Evolutionary conservation across 2,888 invertebrate species (phyloP).

Genomic region (Trichopria drosophilae): DNA sequence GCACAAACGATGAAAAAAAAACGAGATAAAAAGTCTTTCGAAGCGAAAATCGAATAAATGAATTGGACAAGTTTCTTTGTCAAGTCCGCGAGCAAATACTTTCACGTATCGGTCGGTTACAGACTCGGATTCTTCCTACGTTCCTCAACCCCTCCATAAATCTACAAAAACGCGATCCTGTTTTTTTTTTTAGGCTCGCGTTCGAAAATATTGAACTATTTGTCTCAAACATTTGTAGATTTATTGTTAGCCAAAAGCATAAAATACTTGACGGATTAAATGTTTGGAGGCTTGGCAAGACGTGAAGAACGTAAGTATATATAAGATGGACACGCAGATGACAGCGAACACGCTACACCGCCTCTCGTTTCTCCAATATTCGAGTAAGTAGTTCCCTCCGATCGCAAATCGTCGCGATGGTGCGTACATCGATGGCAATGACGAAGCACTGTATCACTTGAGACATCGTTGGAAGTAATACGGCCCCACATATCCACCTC

Average conservation of each 20-base stretch:
- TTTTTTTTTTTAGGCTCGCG: conserved; percentile 24
- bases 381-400: conserved; percentile 41
- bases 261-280: conserved; percentile 51
- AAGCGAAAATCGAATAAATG: no score
- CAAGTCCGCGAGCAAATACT: no score
- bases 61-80: no score
- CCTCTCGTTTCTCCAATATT: conserved; percentile 38
- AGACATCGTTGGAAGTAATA: conserved; percentile 95
- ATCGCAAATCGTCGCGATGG: conserved; percentile 43
- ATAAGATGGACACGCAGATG: conserved; percentile 47
- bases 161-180: conserved; percentile 24
- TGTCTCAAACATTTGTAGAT: conserved; percentile 27
- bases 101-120: no score
- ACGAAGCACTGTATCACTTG: conserved; percentile 69
- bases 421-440: conserved; percentile 45
- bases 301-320: conserved; percentile 52
- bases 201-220: conserved; percentile 29
- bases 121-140: no score
- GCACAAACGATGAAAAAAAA: no score
- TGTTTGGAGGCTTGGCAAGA: conserved; percentile 52
- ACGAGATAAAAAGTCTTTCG: no score
- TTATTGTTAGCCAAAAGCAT: conserved; percentile 44
- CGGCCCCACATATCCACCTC: conserved; percentile 92
- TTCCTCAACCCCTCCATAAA: conserved; percentile 20
- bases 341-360: conserved; percentile 37